A percentile compares a stretch with the other conserved stretches of the same genome.
These are phyloP conservation scores for Aurelia sp. DNA, from an alignment of 30 jellyfish, hydroid and myxozoan species.

Conservation along the genomic window DNA sequence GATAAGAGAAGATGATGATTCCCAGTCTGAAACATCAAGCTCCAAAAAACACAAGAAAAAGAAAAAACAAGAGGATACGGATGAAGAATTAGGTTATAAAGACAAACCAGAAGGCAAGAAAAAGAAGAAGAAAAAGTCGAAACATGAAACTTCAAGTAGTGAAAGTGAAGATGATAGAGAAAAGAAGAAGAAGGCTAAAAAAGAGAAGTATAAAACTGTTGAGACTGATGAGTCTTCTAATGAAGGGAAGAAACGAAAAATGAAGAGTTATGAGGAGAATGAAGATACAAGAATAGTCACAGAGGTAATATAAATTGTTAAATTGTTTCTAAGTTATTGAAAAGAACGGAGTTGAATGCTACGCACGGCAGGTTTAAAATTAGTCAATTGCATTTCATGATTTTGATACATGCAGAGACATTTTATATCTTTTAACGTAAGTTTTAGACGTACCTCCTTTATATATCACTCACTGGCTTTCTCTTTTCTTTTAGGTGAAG, in stretches of 20 bases:
- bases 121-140: conserved; percentile 55
- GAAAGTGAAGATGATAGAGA: conserved; percentile 79
- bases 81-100: conserved; percentile 55
- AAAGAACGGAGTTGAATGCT: too few relatives aligned
- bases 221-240: conserved; percentile 57
- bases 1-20: conserved; percentile 45
- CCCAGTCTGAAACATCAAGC: conserved; percentile 7
- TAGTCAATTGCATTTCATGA: too few relatives aligned
- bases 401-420: too few relatives aligned
- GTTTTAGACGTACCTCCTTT: too few relatives aligned
- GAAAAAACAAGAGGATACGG: conserved; percentile 66
- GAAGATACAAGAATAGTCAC: conserved; percentile 16
- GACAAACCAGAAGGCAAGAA: conserved; percentile 68
- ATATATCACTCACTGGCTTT: too few relatives aligned
- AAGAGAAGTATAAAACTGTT: conserved; percentile 50
- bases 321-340: too few relatives aligned
- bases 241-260: conserved; percentile 36
- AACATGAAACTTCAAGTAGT: conserved; percentile 49
- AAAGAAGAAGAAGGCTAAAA: conserved; percentile 80
- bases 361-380: too few relatives aligned
- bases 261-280: conserved; percentile 28
- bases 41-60: conserved; percentile 73
- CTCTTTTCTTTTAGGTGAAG: neutral
- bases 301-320: neutral
- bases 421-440: too few relatives aligned